Evolutionary conservation across 2,113 vertebrate species (phyloP).

Genomic region (Psittacula cyanocephala): DNA sequence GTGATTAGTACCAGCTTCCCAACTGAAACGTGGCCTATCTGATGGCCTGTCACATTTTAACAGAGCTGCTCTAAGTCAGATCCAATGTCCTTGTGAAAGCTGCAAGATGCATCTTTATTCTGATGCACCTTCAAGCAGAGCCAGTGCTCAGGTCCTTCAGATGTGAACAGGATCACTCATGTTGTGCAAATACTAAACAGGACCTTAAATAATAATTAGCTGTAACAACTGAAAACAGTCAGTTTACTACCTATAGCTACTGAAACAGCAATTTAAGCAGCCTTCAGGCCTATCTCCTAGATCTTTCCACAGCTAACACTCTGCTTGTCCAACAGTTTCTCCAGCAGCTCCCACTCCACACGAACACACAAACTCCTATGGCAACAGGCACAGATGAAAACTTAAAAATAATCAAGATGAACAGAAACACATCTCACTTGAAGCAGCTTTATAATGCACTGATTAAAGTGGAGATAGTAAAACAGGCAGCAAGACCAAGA

Average conservation of each 20-base stretch:
- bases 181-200: neutral
- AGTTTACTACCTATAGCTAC: neutral
- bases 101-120: neutral
- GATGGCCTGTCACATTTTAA: neutral
- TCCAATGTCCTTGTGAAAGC: neutral
- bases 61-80: neutral
- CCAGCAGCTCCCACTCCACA: conserved; percentile 13
- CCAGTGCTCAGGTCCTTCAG: neutral
- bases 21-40: neutral
- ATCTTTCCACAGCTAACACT: neutral
- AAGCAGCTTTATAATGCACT: conserved; percentile 54
- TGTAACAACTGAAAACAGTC: neutral
- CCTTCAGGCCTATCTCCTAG: neutral
- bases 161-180: neutral
- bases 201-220: neutral
- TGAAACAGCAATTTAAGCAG: neutral
- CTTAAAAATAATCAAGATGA: neutral
- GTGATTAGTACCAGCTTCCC: neutral
- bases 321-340: neutral
- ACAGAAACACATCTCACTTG: conserved; percentile 14
- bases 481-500: conserved; percentile 52
- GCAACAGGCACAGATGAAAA: conserved; percentile 56
- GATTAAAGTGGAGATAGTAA: conserved; percentile 29
- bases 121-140: neutral
- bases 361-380: neutral